Conservation (phyloP, 2,888 invertebrate genomes). For the Leucania comma region DNA sequence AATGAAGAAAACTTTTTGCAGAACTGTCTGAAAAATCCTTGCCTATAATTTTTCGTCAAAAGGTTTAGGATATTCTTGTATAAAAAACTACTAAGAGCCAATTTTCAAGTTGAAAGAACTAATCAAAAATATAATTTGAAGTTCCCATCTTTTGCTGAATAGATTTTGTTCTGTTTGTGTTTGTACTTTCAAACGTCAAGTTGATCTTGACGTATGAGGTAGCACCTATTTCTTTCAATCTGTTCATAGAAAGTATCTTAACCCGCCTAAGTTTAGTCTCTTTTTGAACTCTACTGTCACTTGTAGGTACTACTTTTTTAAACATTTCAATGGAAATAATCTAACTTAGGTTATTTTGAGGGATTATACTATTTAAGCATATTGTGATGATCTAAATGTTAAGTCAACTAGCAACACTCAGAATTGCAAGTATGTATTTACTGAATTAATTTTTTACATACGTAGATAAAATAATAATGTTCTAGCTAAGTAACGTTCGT, state of each 20-base stretch:
- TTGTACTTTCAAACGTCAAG: too few relatives aligned
- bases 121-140: not conserved
- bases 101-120: conserved; percentile 1
- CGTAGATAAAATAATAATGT: not conserved
- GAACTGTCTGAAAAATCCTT: conserved; percentile 24
- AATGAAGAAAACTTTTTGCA: conserved; percentile 22
- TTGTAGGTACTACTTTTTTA: too few relatives aligned
- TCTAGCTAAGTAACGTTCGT: too few relatives aligned
- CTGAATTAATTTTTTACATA: not conserved
- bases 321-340: not conserved
- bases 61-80: conserved; percentile 10
- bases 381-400: not conserved
- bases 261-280: too few relatives aligned
- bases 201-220: not conserved
- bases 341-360: not conserved
- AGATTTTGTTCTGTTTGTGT: not conserved
- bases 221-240: not conserved
- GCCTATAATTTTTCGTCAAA: conserved; percentile 13
- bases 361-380: not conserved
- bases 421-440: not conserved
- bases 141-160: not conserved
- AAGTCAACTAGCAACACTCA: not conserved
- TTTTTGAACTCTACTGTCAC: not conserved
- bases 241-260: not conserved
- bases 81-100: conserved; percentile 23